Base-by-base conservation (phyloP, 2,113 vertebrate species). In the Lepidothrix coronata region DNA sequence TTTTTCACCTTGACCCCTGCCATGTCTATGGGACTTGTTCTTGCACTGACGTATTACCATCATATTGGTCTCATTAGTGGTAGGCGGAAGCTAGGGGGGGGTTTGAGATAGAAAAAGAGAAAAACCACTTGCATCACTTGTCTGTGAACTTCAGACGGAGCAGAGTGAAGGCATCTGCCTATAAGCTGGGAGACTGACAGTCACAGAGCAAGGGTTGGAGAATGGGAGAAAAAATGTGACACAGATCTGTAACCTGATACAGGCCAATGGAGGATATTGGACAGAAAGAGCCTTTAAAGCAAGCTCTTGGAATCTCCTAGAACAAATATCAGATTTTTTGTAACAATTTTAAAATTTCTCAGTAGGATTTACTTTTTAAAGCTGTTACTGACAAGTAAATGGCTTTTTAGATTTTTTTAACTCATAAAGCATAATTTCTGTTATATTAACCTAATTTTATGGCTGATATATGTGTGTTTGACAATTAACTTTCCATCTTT, bases 11-110 rank as follows among this genome's bases (percentile, higher is more conserved):
- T 62, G 18, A 33, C 11, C 4, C 5, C 23, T 41, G 5, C 25
- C 27, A 52, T 1, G 1, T 8, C 17, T 1, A 0, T 10, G 21
- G 35, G 17, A 79, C 28, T 44, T 15, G 21, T 28, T n/a, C 8
- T 85, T 73, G 11, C 33, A 24, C 30, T 31, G 21, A 31, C 72
- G 7, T 2, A 2, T 48, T 72, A 27, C 16, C 16, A 3, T 48
- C 16, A 27, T 30, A 75, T 11, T 30, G 11, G 9, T 52, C 31
- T 83, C 58, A 39, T 30, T 51, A 71, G 22, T 8, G 2, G 2
- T 11, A 49, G 44, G 55, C 4, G 8, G 31, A 37, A 68, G 7
- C 19, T 49, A 59, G 10, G 3, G 19, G 7, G 24, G 18, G 3
- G 6, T 81, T 70, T 79, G 37, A 57, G 37, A n/a, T n/a, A 2